Evolutionary conservation across 2,113 vertebrate genomes (phyloP).

Genomic region (Ahaetulla prasina): DNA sequence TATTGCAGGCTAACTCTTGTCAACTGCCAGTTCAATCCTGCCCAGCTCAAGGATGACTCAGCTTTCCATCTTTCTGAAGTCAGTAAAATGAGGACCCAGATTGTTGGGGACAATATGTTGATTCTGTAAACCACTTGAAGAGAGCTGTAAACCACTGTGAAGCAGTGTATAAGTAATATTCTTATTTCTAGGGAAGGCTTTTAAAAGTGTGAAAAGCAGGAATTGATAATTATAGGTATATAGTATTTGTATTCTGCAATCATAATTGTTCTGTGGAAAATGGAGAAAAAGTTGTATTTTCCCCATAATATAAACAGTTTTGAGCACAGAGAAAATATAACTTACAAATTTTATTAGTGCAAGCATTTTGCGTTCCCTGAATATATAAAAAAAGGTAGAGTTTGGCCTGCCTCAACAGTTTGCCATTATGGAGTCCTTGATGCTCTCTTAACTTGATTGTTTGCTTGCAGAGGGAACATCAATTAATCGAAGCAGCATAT

Average conservation of each 20-base stretch:
- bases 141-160: too few relatives aligned
- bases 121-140: too few relatives aligned
- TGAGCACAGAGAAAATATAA: background rate
- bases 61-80: too few relatives aligned
- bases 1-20: too few relatives aligned
- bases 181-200: background rate
- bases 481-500: background rate
- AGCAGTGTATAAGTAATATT: too few relatives aligned
- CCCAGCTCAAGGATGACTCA: too few relatives aligned
- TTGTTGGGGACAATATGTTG: too few relatives aligned
- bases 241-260: background rate
- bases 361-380: background rate
- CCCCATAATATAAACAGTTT: background rate
- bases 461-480: background rate
- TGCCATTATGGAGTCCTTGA: background rate
- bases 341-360: background rate
- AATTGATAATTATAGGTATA: too few relatives aligned
- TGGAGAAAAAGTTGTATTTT: background rate
- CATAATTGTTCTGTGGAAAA: background rate
- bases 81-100: too few relatives aligned
- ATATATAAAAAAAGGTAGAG: background rate
- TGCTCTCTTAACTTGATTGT: background rate
- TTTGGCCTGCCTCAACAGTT: background rate
- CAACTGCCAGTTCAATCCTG: too few relatives aligned
- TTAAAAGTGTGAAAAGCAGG: background rate